Base-by-base conservation (phyloP, 2,888 invertebrate genomes). In the Mantis religiosa region DNA sequence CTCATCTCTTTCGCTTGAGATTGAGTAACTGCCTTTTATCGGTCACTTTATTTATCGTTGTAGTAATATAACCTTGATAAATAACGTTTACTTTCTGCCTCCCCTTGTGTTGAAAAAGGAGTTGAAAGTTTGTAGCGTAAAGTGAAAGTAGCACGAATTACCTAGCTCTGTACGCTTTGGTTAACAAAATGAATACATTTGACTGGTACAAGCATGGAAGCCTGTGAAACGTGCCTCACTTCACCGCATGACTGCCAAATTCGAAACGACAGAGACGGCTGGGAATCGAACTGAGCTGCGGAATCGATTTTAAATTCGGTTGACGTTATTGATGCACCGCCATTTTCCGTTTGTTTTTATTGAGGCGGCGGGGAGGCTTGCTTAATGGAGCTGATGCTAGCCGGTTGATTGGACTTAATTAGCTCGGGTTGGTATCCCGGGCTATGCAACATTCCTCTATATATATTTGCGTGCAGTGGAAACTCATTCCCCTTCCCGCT, bases 391-490 rank as follows among this genome's bases (percentile, higher is more conserved):
- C 93, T 93, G 93, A 94, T 93, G 93, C 94, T 93, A 93, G 94
- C 93, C 92, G 93, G 93, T 93, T 94, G 94, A 95, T 94, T 94
- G 94, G 93, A 94, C 94, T 94, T 94, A 94, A 95, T 95, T 95
- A 94, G 94, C 87, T 71, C 25, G 54, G 54, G 54, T 71, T 71
- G 54, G 54, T 71, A 71, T 71, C 54, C 54, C 54, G 54, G 54
- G 54, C 54, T 71, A 71, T 71, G 54, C 54, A 71, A 71, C 54
- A 71, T 71, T 71, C 54, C 54, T 71, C 15, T 71, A 71, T 71
- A 71, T 71, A 71, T 71, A 71, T 71, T 71, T 71, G 54, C 25
- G 54, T 71, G 54, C 54, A 71, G 54, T 71, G 54, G 54, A 71
- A 71, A 71, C 54, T 71, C 54, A 71, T 71, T 71, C 54, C 54